Base-by-base conservation (phyloP, 2,113 vertebrate species). In the Fulica atra region DNA sequence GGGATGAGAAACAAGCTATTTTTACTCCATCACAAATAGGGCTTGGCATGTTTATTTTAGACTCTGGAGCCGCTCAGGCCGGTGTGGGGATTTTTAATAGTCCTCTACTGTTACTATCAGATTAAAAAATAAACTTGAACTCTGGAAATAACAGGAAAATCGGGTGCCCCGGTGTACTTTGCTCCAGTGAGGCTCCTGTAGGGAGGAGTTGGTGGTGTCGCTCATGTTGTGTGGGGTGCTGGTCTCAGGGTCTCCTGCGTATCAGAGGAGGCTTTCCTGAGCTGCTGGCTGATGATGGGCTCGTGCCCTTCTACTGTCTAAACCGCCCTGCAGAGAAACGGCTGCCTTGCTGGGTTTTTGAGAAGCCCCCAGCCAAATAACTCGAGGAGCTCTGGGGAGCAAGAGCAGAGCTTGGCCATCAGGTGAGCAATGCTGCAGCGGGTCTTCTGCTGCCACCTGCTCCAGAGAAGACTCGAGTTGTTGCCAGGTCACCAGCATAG, bases 21-120 rank as follows among this genome's bases (percentile, higher is more conserved):
- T 98, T 98, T 98, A 97, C 81, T 94, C 72, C 54, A 70, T 95
- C 95, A 77, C 94, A 97, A 97, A 97, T 40, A 97, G 91, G 97
- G 89, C 73, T 93, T 85, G 73, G 29, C 71, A 40, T 96, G 96
- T 97, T 97, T 97, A 97, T 97, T 97, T 97, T 93, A 97, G 90
- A 73, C 91, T 90, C 84, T 0, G 46, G 81, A 72, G 88, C 94
- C 82, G 29, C 86, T 96, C 88, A 73, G 95, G 73, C 94, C 88
- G 76, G 50, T 72, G 57, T 68, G 61, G 93, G 29, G 36, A 35
- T 80, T 91, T 97, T 98, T 85, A 63, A 87, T 92, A 92, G 74
- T 90, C 79, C 70, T 95, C 95, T 97, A n/a, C 93, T 79, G 82
- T 95, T 97, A 65, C 95, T 95, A 71, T 89, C 78, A n/a, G 76